phyloP scores from a whole-genome alignment of 2,113 vertebrate genomes.

The Rattus norvegicus region GRCr8 NC_086022.1:145133001-145133500 shows the following conservation, averaged over 20 bases:
- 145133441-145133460: background rate
- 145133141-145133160: background rate
- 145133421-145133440: background rate
- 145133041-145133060: too few relatives aligned
- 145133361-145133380: background rate
- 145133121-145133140: background rate
- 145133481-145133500: background rate
- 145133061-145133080: too few relatives aligned
- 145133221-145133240: background rate
- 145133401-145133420: background rate
- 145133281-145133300: background rate
- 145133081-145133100: too few relatives aligned
- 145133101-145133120: too few relatives aligned
- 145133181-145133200: background rate
- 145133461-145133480: background rate
- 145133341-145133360: conserved; percentile 8
- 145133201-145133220: background rate
- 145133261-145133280: background rate
- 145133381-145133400: background rate
- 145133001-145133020: too few relatives aligned
- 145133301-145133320: background rate
- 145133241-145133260: background rate
- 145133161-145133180: background rate
- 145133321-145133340: background rate
- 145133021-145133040: too few relatives aligned